Evolutionary conservation across 2,888 invertebrate species (phyloP), one percentile per base, ranked within the genome.

Genomic region (Panzeria rudis): DNA sequence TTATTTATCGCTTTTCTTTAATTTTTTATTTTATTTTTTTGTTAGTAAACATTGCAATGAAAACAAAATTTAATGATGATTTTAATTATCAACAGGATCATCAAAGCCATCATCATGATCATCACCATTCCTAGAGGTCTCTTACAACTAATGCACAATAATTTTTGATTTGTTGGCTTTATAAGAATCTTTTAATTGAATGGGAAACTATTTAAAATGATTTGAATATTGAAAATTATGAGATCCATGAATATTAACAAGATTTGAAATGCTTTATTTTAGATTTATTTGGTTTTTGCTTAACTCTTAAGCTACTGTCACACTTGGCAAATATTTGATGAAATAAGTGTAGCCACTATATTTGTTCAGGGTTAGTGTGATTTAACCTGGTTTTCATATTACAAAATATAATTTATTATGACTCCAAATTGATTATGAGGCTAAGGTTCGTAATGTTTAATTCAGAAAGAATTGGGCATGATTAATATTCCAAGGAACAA

Each of bases 21-120:
- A n/a, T 38, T 69, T 54, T 25, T 8, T 1, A n/a, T 52, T 20
- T 47, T 15, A 1, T 23, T 52, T 20, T 47, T 54, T n/a, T 59
- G 15, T 32, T 5, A 29, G 62, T 75, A 64, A 75, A 75, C 64
- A 75, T 54, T 75, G 38, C 52, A 75, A 41, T 38, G 17, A 41
- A 75, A 64, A 25, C 23, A 9, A 54, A 62, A 52, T 13, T 4
- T 66, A 54, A 54, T 50, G 47, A 77, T 54, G 23, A 32, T 5
- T 66, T 41, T n/a, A 59, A 68, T 77, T 35, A 68, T 25, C 11
- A 23, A 38, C 20, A 50, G 25, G 47, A 50, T 23, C 44, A 77
- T 68, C 23, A 38, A 61, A 11, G 15, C 25, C 38, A 54, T 52
- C 25, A 69, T 20, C 50, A 61, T 59, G 29, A 61, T n/a, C 15